Evolutionary conservation across 2,888 invertebrate genomes (phyloP).

Genomic region (Caenorhabditis afra): DNA sequence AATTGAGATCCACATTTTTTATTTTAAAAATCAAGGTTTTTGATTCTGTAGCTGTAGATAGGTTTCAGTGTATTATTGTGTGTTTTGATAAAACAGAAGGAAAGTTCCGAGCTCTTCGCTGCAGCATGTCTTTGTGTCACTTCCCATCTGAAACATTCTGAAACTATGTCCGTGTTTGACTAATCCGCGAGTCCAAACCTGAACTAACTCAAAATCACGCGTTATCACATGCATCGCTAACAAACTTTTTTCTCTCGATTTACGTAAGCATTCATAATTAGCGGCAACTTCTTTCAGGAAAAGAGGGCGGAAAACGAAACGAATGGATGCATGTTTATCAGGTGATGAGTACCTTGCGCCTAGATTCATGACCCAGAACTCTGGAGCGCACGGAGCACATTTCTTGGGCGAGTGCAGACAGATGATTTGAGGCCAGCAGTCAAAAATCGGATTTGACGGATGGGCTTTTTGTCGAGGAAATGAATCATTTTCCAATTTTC

Average conservation of each 20-base stretch:
- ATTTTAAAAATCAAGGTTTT: too few species aligned
- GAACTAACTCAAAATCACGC: conserved; percentile 37
- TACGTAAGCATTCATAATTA: conserved; percentile 56
- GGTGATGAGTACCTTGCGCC: background rate
- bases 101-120: too few species aligned
- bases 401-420: background rate
- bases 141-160: too few species aligned
- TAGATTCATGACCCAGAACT: conserved; percentile 14
- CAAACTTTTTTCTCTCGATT: conserved; percentile 29
- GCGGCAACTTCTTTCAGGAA: conserved; percentile 14
- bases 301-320: conserved; percentile 9
- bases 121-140: too few species aligned
- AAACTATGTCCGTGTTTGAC: too few species aligned
- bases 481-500: conserved; percentile 13
- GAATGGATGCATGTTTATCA: conserved; percentile 20
- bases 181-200: conserved; percentile 23
- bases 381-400: background rate
- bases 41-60: too few species aligned
- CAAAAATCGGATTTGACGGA: background rate
- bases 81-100: too few species aligned
- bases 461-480: background rate
- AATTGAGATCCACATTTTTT: too few species aligned
- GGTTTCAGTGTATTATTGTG: too few species aligned
- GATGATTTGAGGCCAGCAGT: background rate
- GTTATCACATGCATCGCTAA: conserved; percentile 43